phyloP scores from a whole-genome alignment of 2,113 vertebrate species.

The Xiphias gladius region DNA sequence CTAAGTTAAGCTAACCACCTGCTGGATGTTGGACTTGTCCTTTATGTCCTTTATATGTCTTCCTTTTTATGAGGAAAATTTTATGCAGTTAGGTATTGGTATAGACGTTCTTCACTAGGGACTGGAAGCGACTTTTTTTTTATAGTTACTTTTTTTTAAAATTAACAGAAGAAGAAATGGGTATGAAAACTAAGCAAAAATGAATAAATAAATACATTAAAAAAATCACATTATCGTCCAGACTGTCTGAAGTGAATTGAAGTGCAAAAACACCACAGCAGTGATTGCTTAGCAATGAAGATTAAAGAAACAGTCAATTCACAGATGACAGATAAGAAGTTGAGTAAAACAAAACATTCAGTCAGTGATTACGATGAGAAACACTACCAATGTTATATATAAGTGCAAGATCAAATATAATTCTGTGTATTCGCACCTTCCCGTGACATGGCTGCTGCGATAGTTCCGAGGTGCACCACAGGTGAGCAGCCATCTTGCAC shows the following conservation, averaged over 20 bases:
- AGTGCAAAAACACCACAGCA: not conserved
- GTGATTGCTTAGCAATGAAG: not conserved
- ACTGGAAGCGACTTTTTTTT: not conserved
- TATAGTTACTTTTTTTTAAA: not conserved
- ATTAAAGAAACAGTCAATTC: not conserved
- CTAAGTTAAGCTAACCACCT: not conserved
- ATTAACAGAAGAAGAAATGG: not conserved
- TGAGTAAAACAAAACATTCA: not conserved
- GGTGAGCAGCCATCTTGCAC: slow-evolving; percentile 92
- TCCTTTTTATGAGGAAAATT: too few relatives aligned
- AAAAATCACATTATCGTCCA: not conserved
- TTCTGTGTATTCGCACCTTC: slow-evolving; percentile 80
- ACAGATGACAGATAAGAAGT: slow-evolving; percentile 4
- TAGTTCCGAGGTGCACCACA: slow-evolving; percentile 93
- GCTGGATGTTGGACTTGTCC: not conserved
- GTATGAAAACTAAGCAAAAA: not conserved
- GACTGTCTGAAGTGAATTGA: not conserved
- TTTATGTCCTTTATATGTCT: too few relatives aligned
- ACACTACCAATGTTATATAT: not conserved
- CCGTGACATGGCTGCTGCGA: slow-evolving; percentile 90
- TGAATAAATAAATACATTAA: too few relatives aligned
- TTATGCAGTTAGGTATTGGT: too few relatives aligned
- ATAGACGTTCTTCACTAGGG: too few relatives aligned
- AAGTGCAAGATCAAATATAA: not conserved
- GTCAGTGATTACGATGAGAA: not conserved